Evolutionary conservation across 2,888 invertebrate genomes (phyloP).

Genomic region (Agapostemon virescens): DNA sequence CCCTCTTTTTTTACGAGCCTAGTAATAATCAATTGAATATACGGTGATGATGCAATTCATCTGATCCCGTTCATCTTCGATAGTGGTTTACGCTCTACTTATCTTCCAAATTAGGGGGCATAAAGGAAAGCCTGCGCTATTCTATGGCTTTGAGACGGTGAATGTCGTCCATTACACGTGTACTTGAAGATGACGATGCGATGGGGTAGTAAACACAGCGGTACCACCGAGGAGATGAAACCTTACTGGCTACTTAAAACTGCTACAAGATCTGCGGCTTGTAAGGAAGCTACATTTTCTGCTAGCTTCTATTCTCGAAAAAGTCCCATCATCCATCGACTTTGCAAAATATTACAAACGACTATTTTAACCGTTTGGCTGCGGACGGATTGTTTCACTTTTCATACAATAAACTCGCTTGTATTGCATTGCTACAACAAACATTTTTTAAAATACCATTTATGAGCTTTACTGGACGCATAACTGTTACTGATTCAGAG

Average conservation of each 20-base stretch:
- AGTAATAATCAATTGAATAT: conserved; percentile 1
- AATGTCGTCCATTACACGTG: conserved; percentile 3
- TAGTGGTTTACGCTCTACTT: background rate
- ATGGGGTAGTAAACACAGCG: background rate
- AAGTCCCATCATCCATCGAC: background rate
- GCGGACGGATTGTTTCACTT: no score
- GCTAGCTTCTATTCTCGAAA: background rate
- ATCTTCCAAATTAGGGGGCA: background rate
- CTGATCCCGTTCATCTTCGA: conserved; percentile 1
- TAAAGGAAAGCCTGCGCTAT: background rate
- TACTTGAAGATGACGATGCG: background rate
- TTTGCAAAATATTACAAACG: no score
- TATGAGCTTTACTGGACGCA: no score
- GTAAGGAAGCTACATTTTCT: background rate
- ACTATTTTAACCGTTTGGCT: no score
- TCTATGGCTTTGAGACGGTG: background rate
- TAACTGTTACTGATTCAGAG: no score
- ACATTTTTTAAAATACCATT: no score
- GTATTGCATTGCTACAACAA: no score
- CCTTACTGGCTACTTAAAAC: background rate
- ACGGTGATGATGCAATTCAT: background rate
- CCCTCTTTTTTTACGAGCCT: background rate
- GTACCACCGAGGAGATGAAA: background rate
- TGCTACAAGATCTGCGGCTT: background rate
- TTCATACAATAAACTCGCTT: no score